These are phyloP conservation scores for Chaenodraco wilsoni DNA, from an alignment of 2,797 vertebrate species.

Conservation along the genomic window DNA sequence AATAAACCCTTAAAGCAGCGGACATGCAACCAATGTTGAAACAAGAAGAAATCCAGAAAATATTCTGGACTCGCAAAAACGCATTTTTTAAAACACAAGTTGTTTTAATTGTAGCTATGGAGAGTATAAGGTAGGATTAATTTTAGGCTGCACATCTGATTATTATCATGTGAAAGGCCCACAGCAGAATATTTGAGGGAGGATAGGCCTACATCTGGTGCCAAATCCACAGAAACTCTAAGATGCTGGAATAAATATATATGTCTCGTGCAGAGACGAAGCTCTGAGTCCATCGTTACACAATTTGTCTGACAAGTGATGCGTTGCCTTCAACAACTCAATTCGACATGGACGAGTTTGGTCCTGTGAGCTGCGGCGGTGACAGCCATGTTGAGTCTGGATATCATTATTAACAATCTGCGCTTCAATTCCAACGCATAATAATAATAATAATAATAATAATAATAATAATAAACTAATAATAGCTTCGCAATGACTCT, in stretches of 20 bases:
- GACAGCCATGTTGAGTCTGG: conserved; percentile 49
- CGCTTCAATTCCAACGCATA: neutral
- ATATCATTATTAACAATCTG: conserved; percentile 37
- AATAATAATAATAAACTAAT: conserved; percentile 10
- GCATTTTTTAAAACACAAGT: no score
- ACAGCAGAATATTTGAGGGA: neutral
- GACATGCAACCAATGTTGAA: neutral
- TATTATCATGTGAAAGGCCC: neutral
- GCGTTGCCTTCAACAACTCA: conserved; percentile 53
- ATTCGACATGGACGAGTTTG: conserved; percentile 56
- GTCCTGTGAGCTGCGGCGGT: conserved; percentile 36
- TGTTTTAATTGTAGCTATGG: no score
- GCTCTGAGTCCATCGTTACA: conserved; percentile 31
- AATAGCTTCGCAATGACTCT: neutral
- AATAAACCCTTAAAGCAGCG: neutral
- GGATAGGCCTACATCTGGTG: neutral
- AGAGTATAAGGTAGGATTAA: no score
- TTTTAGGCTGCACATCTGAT: neutral
- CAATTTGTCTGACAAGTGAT: conserved; percentile 59
- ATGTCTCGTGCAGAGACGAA: conserved; percentile 27
- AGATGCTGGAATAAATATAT: neutral
- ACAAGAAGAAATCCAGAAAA: neutral
- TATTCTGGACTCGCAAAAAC: neutral
- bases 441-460: conserved; percentile 20
- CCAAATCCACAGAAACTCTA: conserved; percentile 7